Conservation (phyloP, 2,888 invertebrate species). For the Fissipunctia ypsillon region DNA sequence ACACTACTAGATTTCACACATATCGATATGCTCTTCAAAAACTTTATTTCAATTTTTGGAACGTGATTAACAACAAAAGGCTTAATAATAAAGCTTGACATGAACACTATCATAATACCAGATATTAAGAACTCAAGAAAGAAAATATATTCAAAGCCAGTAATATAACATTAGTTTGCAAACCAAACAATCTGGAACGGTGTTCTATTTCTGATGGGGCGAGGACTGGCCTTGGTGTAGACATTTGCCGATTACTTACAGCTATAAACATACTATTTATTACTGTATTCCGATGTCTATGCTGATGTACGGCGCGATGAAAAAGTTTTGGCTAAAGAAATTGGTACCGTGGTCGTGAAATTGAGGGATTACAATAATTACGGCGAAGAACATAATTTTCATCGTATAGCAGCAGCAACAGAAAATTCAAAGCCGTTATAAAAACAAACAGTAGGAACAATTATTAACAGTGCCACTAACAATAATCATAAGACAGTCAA, state of each 20-base stretch:
- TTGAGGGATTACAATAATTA: background rate
- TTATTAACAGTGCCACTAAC: no score
- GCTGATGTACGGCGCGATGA: slow-evolving; percentile 25
- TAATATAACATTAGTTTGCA: slow-evolving; percentile 63
- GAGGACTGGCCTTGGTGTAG: slow-evolving; percentile 77
- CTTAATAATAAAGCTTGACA: slow-evolving; percentile 11
- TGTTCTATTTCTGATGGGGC: slow-evolving; percentile 78
- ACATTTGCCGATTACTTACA: slow-evolving; percentile 73
- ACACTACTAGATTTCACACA: background rate
- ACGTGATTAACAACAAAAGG: background rate
- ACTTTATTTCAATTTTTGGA: background rate
- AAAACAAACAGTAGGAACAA: background rate
- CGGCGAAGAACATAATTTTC: background rate
- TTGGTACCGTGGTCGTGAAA: background rate
- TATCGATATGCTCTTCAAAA: background rate
- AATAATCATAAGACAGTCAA: no score
- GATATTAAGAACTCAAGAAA: slow-evolving; percentile 31
- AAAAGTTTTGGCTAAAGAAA: slow-evolving; percentile 19
- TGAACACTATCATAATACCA: slow-evolving; percentile 3
- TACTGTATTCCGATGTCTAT: slow-evolving; percentile 53
- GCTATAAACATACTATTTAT: slow-evolving; percentile 72
- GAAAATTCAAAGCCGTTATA: no score
- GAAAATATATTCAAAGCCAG: slow-evolving; percentile 27
- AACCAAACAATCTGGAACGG: slow-evolving; percentile 69
- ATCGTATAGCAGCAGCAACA: no score